These are phyloP conservation scores for cattle (Bos taurus) DNA, from an alignment of 2,113 vertebrate species.

Conservation along the genomic window ARS-UCD2.0 NC_037336.1:40355001-40355500, in stretches of 20 bases:
- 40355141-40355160: not conserved
- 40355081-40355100: fast-evolving
- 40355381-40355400: not conserved
- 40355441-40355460: not conserved
- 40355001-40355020: not conserved
- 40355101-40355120: not conserved
- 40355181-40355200: not conserved
- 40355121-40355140: not conserved
- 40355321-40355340: not conserved
- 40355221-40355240: not conserved
- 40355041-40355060: not conserved
- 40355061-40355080: not conserved
- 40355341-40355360: not conserved
- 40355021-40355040: not conserved
- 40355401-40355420: not conserved
- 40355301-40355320: not conserved
- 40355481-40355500: not conserved
- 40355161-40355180: not conserved
- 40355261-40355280: not conserved
- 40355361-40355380: not conserved
- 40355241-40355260: not conserved
- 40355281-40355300: not conserved
- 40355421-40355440: fast-evolving
- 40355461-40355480: not conserved
- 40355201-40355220: not conserved